Evolutionary conservation across 2,113 vertebrate genomes (phyloP), one percentile per base, ranked within the genome.

Genomic region (Sorex araneus): DNA sequence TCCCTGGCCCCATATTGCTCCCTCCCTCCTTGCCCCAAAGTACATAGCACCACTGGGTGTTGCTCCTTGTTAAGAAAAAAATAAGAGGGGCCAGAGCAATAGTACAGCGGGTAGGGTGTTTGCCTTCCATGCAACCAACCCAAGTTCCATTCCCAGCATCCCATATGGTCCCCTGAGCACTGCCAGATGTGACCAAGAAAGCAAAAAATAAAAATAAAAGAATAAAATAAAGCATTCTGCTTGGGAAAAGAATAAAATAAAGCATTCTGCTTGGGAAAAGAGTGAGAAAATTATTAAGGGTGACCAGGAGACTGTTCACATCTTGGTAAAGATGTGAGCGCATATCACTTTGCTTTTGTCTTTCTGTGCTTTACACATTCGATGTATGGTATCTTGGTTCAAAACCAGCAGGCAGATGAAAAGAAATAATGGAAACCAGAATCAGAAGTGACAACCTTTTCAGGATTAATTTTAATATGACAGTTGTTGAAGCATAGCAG

Each of bases 371-470:
- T 89, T 95, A 77, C 19, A 12, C 87, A 57, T 94, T 88, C 91
- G 45, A 69, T 84, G 12, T 75, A 90, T 60, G 60, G 13, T 94
- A 43, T 94, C 87, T 80, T 82, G 76, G 69, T 74, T 74, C 45
- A 90, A 47, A 90, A 60, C 85, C 76, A 86, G 50, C 32, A 34
- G 47, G 64, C 27, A 89, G 21, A 80, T 87, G 75, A 96, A 93
- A 90, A 94, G 84, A 95, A 84, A 79, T 90, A 63, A 94, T 93
- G 86, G 90, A 87, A 92, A 93, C 88, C 67, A 89, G 69, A 91
- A 92, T 96, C 80, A 94, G 57, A 93, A 94, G 36, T 93, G 88
- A 87, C 82, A 91, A 57, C 57, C 74, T 94, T 96, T 95, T 95
- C 78, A 69, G 93, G 67, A 43, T 85, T 90, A 91, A 75, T 93